Conservation (phyloP, 2,888 invertebrate genomes). For the Chymomyza fuscimana region DNA sequence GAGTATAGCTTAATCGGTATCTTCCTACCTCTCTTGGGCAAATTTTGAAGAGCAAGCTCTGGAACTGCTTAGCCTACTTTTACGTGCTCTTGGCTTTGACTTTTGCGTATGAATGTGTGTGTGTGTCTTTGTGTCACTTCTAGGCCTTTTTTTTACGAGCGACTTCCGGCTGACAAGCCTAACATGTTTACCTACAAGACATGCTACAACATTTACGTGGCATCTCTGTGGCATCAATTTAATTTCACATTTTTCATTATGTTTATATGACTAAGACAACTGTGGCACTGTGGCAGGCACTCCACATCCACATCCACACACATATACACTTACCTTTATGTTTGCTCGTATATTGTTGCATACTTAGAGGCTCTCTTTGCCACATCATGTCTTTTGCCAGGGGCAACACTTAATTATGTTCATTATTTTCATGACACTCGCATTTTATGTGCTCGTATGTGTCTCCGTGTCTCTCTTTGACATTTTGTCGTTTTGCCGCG, state of each 20-base stretch:
- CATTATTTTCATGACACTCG: constrained; percentile 71
- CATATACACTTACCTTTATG: constrained; percentile 1
- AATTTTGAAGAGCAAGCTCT: neutral
- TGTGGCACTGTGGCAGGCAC: constrained; percentile 34
- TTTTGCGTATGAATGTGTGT: constrained; percentile 15
- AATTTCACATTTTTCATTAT: constrained; percentile 74
- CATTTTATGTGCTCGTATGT: neutral
- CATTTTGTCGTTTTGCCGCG: constrained; percentile 45
- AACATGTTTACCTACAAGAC: constrained; percentile 74
- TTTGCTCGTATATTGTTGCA: neutral
- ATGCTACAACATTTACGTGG: constrained; percentile 31
- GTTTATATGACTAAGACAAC: constrained; percentile 46
- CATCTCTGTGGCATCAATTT: constrained; percentile 62
- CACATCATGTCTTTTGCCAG: constrained; percentile 45
- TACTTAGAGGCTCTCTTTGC: constrained; percentile 12
- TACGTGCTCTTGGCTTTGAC: neutral
- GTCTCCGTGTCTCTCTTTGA: constrained; percentile 17
- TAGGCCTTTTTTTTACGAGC: constrained; percentile 63
- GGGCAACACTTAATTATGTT: constrained; percentile 75
- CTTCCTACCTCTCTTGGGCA: no score
- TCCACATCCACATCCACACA: neutral
- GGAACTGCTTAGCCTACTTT: neutral
- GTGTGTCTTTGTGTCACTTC: constrained; percentile 37
- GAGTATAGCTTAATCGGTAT: no score
- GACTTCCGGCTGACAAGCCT: constrained; percentile 65